phyloP scores from a whole-genome alignment of 1,140 invertebrate genomes.

The Psix sp. region DNA sequence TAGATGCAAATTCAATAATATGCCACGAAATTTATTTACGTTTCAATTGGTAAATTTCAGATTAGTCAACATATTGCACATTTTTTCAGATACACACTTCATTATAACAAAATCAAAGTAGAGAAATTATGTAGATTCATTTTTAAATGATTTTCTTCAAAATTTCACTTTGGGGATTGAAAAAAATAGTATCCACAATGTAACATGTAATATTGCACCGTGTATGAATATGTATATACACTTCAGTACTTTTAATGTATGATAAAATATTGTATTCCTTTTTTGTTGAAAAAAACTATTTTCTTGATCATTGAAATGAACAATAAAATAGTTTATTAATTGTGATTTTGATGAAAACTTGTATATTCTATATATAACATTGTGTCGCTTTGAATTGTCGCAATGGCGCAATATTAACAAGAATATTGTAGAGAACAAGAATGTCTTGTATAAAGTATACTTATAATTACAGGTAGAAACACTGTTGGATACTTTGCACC shows the following conservation, averaged over 20 bases:
- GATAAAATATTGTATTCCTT: not conserved
- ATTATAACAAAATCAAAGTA: too few species aligned
- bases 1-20: slow-evolving; percentile 8
- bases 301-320: too few species aligned
- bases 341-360: too few species aligned
- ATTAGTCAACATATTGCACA: slow-evolving; percentile 1
- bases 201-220: not conserved
- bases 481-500: slow-evolving; percentile 42
- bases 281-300: not conserved
- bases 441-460: slow-evolving; percentile 24
- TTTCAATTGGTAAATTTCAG: slow-evolving; percentile 6
- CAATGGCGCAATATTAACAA: not conserved
- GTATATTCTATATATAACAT: not conserved
- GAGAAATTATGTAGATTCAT: too few species aligned
- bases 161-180: too few species aligned
- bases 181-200: too few species aligned
- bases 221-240: slow-evolving; percentile 1
- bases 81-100: not conserved
- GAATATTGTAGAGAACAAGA: slow-evolving; percentile 1
- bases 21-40: slow-evolving; percentile 4
- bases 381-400: slow-evolving; percentile 2
- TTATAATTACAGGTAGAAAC: slow-evolving; percentile 24
- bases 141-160: too few species aligned
- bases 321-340: too few species aligned
- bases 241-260: not conserved